Evolutionary conservation across 2,888 invertebrate genomes (phyloP).

Genomic region (Perithous albicinctus): DNA sequence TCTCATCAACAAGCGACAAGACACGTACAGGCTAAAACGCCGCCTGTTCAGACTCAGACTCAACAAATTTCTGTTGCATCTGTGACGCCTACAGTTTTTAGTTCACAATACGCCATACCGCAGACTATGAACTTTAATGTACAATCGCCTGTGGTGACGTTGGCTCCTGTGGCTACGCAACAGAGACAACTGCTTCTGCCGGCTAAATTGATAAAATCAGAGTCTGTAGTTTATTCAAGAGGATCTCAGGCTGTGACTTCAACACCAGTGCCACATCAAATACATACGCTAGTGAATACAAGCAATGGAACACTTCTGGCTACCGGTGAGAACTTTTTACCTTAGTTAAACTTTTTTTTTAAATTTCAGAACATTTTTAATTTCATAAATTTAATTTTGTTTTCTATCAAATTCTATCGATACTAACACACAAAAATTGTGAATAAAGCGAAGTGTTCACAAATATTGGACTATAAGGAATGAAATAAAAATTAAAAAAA

Average conservation of each 20-base stretch:
- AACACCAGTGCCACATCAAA: constrained; percentile 82
- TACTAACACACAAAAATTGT: no score
- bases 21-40: constrained; percentile 63
- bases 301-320: constrained; percentile 89
- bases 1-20: constrained; percentile 7
- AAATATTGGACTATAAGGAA: no score
- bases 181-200: constrained; percentile 81
- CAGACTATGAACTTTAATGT: constrained; percentile 82
- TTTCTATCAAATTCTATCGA: background rate
- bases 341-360: background rate
- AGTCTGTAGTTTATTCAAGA: constrained; percentile 81
- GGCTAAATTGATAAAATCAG: constrained; percentile 83
- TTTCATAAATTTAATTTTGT: background rate
- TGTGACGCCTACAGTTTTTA: constrained; percentile 77
- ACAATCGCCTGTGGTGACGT: constrained; percentile 81
- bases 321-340: constrained; percentile 84
- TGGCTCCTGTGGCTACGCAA: constrained; percentile 79
- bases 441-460: no score
- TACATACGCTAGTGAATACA: constrained; percentile 89
- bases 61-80: constrained; percentile 77
- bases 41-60: constrained; percentile 65
- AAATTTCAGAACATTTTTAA: background rate
- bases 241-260: constrained; percentile 78
- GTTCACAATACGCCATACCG: constrained; percentile 80
- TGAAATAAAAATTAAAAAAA: no score